Conservation (phyloP, 2,113 vertebrate genomes). For the Aphyosemion australe region DNA sequence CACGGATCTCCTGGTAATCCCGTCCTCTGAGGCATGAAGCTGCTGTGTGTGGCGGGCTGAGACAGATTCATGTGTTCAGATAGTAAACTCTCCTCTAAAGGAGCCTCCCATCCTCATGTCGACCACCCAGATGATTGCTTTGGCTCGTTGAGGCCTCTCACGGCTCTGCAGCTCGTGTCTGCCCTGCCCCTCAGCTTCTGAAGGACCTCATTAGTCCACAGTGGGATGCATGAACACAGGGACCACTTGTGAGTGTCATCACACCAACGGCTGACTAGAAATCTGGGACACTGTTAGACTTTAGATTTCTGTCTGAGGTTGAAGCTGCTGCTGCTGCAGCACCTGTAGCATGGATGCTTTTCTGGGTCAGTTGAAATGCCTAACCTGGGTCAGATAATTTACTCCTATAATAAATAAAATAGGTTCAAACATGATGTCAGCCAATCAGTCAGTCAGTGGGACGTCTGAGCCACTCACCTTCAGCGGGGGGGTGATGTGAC, state of each 20-base stretch:
- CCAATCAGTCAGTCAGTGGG: too few relatives aligned
- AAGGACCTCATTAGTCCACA: conserved; percentile 51
- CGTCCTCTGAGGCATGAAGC: background rate
- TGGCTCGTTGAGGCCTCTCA: conserved; percentile 42
- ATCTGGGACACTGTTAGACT: background rate
- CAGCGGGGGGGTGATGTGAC: background rate
- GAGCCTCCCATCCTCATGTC: conserved; percentile 44
- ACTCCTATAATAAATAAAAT: too few relatives aligned
- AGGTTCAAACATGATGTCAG: too few relatives aligned
- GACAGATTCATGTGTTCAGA: conserved; percentile 33
- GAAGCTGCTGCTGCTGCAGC: too few relatives aligned
- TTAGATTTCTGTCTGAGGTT: too few relatives aligned
- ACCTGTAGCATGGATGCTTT: too few relatives aligned
- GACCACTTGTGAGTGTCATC: conserved; percentile 22
- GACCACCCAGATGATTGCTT: conserved; percentile 41
- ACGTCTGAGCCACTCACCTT: conserved; percentile 56
- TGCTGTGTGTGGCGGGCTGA: conserved; percentile 1
- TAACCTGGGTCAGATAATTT: too few relatives aligned
- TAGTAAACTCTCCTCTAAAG: conserved; percentile 20
- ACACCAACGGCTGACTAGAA: background rate
- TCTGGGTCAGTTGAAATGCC: too few relatives aligned
- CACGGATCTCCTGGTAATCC: background rate
- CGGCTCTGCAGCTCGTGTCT: conserved; percentile 31
- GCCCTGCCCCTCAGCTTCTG: conserved; percentile 24
- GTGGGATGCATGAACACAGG: conserved; percentile 44